Percentiles rank a stretch among this genome's conserved stretches.
Conservation (phyloP, 2,888 invertebrate species). For the Drosophila leonis region DNA sequence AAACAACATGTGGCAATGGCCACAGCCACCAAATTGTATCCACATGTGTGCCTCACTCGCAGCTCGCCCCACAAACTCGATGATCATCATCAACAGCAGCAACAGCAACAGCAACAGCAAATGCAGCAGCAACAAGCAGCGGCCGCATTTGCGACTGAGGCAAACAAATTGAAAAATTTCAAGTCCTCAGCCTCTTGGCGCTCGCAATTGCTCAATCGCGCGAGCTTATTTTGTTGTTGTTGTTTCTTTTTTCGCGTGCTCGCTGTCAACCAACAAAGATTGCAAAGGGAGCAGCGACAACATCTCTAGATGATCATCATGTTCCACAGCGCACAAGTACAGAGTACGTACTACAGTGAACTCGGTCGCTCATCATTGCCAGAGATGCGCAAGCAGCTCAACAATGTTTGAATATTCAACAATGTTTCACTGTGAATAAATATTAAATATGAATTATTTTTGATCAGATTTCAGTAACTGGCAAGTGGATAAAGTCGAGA, state of each 20-base stretch:
- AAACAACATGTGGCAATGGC: slow-evolving; percentile 77
- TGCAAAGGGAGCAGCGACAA: slow-evolving; percentile 31
- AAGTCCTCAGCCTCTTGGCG: slow-evolving; percentile 77
- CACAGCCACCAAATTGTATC: slow-evolving; percentile 76
- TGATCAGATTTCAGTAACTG: not conserved
- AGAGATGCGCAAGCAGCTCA: slow-evolving; percentile 46
- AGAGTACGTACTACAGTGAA: slow-evolving; percentile 34
- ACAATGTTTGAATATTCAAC: not conserved
- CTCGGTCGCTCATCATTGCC: slow-evolving; percentile 13
- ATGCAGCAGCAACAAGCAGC: slow-evolving; percentile 26
- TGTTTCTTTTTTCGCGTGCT: slow-evolving; percentile 62
- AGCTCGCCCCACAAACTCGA: slow-evolving; percentile 52
- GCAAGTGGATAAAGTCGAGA: not conserved
- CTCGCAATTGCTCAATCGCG: slow-evolving; percentile 77
- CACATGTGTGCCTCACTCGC: slow-evolving; percentile 67
- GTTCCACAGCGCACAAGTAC: slow-evolving; percentile 32
- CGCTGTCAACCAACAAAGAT: slow-evolving; percentile 46
- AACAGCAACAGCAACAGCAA: slow-evolving; percentile 33
- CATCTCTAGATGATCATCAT: slow-evolving; percentile 37
- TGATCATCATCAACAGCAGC: slow-evolving; percentile 49
- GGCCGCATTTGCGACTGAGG: slow-evolving; percentile 45
- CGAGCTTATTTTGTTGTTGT: slow-evolving; percentile 5
- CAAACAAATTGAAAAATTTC: slow-evolving; percentile 78
- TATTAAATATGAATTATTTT: not conserved
- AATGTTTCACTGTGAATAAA: not conserved